Percentiles rank a stretch among this genome's conserved stretches.
Evolutionary conservation across 1,140 invertebrate genomes (phyloP).

Genomic region (Neodiprion pinetum): DNA sequence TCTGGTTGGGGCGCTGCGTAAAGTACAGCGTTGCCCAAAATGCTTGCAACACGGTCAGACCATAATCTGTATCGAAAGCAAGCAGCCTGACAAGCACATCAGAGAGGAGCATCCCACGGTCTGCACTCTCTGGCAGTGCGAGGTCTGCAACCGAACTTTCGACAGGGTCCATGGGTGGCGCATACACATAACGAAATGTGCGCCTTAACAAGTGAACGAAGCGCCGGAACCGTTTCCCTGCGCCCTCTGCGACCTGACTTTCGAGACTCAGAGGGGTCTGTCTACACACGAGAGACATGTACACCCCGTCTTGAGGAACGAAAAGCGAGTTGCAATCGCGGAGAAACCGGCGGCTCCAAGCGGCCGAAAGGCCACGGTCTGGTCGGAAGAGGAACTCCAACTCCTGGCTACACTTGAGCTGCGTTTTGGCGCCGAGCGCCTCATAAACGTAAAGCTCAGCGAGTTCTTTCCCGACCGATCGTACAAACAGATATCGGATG

Average conservation of each 20-base stretch:
- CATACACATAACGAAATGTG: not conserved
- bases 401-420: not conserved
- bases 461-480: not conserved
- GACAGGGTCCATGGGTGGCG: not conserved
- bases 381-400: not conserved
- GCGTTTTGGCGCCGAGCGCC: not conserved
- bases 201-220: not conserved
- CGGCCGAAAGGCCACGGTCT: not conserved
- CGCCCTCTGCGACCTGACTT: not conserved
- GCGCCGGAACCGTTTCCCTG: not conserved
- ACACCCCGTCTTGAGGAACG: conserved; percentile 22
- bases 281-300: conserved; percentile 21
- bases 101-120: not conserved
- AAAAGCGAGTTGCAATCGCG: not conserved
- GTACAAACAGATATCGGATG: not conserved
- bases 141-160: not conserved
- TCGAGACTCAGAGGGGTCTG: conserved; percentile 12
- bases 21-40: too few relatives aligned
- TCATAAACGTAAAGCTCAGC: not conserved
- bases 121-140: not conserved
- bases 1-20: too few relatives aligned
- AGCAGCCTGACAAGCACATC: not conserved
- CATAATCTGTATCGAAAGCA: too few relatives aligned
- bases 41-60: too few relatives aligned
- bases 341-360: not conserved